Base-by-base conservation (phyloP, 2,113 vertebrate genomes). In the Dunckerocampus dactyliophorus region DNA sequence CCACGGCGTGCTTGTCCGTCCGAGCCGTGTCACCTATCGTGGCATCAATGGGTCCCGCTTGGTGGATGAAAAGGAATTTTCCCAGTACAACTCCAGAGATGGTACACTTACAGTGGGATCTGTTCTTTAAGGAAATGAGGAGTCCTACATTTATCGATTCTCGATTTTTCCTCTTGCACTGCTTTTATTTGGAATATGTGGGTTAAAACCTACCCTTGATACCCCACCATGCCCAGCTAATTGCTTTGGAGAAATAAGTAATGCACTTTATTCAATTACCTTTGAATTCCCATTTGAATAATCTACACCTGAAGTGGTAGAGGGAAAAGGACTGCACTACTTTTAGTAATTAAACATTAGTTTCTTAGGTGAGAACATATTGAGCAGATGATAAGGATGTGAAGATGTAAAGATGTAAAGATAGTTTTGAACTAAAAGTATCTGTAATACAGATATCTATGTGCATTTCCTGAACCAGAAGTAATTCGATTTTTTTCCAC, bases 41-140 rank as follows among this genome's bases (percentile, higher is more conserved):
- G 97, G 97, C 0, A 97, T 99, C 62, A 98, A 92, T 0, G 97
- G 97, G 0, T 86, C 93, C 0, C 93, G 90, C 58, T 86, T 98
- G 1, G 92, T 97, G 22, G 92, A 92, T 1, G 95, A 97, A 6
- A 79, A 71, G 7, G 28, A 20, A n/a, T 43, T 24, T 54, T 17
- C 48, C 2, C 0, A 19, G 13, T 12, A 43, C 39, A 11, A 39
- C 37, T 39, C 37, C 37, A 39, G 37, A 39, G 28, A 54, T 19
- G 34, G 34, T 56, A 21, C 19, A 21, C 7, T 42, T 19, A 20
- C 20, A 42, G 19, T 56, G 31, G 53, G 19, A 39, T 55, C 1
- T 37, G 11, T 3, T 39, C 0, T n/a, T n/a, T 8, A 31, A 54
- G 6, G 15, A 34, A 54, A 31, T 8, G 8, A 10, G 11, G 9